Conservation (phyloP, 2,113 vertebrate species). For the Emydocephalus ijimae region DNA sequence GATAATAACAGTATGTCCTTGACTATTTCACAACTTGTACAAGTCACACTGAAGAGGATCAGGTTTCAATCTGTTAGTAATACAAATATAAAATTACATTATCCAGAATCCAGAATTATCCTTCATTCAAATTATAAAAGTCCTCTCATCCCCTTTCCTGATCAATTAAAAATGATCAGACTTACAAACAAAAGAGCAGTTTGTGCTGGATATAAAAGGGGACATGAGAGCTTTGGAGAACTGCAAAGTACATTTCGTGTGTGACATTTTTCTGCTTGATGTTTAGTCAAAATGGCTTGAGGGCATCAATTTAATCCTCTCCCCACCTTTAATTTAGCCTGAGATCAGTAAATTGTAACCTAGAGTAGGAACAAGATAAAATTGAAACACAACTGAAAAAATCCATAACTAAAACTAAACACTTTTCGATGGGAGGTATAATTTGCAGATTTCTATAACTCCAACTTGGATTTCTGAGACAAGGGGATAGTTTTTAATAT, state of each 20-base stretch:
- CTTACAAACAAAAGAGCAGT: neutral
- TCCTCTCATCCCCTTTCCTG: neutral
- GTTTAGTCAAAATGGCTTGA: neutral
- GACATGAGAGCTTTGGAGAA: constrained; percentile 12
- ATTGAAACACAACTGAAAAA: neutral
- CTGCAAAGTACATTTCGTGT: neutral
- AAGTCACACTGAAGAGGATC: neutral
- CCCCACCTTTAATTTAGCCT: neutral
- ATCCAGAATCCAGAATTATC: neutral
- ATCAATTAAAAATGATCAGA: neutral
- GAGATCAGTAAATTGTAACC: neutral
- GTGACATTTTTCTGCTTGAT: neutral
- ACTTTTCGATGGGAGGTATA: neutral
- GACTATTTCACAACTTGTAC: neutral
- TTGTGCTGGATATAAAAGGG: neutral
- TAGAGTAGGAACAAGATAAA: neutral
- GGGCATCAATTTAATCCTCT: neutral
- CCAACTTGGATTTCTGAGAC: neutral
- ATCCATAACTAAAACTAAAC: neutral
- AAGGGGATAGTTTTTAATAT: neutral
- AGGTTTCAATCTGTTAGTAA: neutral
- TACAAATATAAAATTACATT: neutral
- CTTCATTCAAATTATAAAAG: neutral
- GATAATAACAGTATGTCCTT: too few species aligned
- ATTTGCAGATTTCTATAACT: neutral